A percentile compares a stretch with the other conserved stretches of the same genome.
Evolutionary conservation across 2,888 invertebrate genomes (phyloP).

Genomic region (Athripsodes cinereus): DNA sequence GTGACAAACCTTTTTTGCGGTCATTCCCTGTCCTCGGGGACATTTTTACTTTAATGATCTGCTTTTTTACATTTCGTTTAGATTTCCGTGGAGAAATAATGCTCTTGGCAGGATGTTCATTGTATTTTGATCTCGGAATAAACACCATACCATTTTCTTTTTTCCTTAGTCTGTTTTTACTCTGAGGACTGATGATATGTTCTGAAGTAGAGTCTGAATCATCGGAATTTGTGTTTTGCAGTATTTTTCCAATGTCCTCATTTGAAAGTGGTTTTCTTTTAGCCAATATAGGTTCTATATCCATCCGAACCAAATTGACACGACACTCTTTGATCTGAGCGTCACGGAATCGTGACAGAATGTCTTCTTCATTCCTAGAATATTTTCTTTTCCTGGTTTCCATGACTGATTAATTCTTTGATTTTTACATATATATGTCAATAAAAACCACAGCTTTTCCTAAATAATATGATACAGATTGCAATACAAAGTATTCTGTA

Average conservation of each 20-base stretch:
- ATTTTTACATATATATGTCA: neutral
- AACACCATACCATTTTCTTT: conserved; percentile 49
- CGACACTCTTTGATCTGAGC: conserved; percentile 45
- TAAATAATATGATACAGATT: neutral
- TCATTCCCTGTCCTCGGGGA: neutral
- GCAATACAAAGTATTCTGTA: neutral
- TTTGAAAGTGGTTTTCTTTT: conserved; percentile 8
- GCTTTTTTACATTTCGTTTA: neutral
- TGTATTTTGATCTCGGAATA: conserved; percentile 38
- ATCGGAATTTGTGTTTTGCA: conserved; percentile 4
- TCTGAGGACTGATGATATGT: conserved; percentile 1
- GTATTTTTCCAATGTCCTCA: conserved; percentile 11
- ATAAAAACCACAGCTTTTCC: neutral
- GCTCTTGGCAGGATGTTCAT: conserved; percentile 36
- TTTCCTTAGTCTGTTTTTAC: conserved; percentile 35
- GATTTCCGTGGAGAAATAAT: neutral
- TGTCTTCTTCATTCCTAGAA: conserved; percentile 30
- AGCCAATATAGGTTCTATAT: conserved; percentile 34
- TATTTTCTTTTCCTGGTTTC: conserved; percentile 10
- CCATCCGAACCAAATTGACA: conserved; percentile 45
- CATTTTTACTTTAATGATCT: neutral
- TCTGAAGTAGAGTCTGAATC: neutral
- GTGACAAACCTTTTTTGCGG: neutral
- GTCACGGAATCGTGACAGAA: conserved; percentile 43
- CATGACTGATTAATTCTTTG: neutral